phyloP scores from a whole-genome alignment of 1,140 invertebrate species.

The Sarcophaga bullata region DNA sequence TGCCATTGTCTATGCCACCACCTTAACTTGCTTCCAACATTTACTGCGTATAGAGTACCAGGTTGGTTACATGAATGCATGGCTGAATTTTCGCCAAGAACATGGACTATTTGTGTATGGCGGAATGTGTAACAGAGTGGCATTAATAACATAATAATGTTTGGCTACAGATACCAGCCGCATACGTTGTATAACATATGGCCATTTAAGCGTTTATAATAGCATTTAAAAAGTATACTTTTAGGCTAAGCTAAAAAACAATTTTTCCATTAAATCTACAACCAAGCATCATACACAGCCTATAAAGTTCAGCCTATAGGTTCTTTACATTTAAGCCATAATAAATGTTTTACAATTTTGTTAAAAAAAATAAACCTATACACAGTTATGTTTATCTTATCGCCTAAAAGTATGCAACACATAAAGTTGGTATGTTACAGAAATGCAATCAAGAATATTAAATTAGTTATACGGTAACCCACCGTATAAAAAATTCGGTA shows the following conservation, averaged over 20 bases:
- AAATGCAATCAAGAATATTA: no score
- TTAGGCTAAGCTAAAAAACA: background rate
- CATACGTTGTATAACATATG: background rate
- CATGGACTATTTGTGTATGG: background rate
- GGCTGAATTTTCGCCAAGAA: background rate
- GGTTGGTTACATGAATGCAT: background rate
- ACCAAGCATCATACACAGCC: background rate
- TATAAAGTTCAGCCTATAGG: background rate
- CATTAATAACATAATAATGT: no score
- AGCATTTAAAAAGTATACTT: conserved; percentile 12
- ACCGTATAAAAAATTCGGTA: no score
- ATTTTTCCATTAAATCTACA: background rate
- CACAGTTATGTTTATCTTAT: background rate
- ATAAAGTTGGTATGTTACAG: no score
- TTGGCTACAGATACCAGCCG: background rate
- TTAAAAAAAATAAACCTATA: background rate
- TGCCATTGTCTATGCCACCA: background rate
- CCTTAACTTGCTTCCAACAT: background rate
- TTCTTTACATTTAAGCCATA: conserved; percentile 16
- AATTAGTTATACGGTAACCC: no score
- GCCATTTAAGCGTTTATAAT: conserved; percentile 6
- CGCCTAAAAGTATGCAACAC: no score
- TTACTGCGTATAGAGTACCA: background rate
- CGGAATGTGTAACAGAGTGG: background rate
- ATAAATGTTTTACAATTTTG: conserved; percentile 25